Evolutionary conservation across 2,888 invertebrate genomes (phyloP), one percentile per base, ranked within the genome.

Genomic region (Arge pagana): DNA sequence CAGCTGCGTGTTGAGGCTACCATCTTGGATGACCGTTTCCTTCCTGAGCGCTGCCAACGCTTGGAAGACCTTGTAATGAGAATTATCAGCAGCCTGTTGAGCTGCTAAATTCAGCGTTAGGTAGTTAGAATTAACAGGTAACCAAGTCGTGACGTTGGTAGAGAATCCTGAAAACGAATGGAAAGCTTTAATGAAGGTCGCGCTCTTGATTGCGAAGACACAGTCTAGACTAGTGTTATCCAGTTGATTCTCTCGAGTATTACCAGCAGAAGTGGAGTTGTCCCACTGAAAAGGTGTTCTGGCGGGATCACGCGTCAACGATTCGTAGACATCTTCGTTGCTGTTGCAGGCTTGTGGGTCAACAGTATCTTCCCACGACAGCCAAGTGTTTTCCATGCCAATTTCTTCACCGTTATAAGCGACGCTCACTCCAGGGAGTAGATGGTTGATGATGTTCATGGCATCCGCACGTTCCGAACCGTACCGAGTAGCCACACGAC

Each of bases 221-320:
- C 15, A 23, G 16, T 52, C 2, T 28, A 6, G 2, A 4, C 11
- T n/a, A 11, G n/a, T n/a, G n/a, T 52, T 36, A 15, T 13, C 26
- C 26, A 28, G 26, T 11, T 28, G 13, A 28, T 16, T 10, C 23
- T 15, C 8, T 58, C 56, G n/a, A n/a, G n/a, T n/a, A n/a, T 55
- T 58, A 71, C 88, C 88, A 40, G 87, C 85, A 58, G 84, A 83
- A 39, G 71, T 76, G 0, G 81, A 77, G 13, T 78, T 71, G 64
- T 80, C 84, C 92, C 92, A 93, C 66, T 91, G 92, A 76, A 87
- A 90, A 0, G 92, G 92, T 0, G 91, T 88, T 18, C 92, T 80
- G 53, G 80, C 85, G 0, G 89, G 88, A 70, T 92, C 91, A 55
- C 91, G 79, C 2, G 86, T 85, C 0, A 72, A 68, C 11, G 69